phyloP scores from a whole-genome alignment of 2,797 vertebrate genomes.

The Poecile montanus region DNA sequence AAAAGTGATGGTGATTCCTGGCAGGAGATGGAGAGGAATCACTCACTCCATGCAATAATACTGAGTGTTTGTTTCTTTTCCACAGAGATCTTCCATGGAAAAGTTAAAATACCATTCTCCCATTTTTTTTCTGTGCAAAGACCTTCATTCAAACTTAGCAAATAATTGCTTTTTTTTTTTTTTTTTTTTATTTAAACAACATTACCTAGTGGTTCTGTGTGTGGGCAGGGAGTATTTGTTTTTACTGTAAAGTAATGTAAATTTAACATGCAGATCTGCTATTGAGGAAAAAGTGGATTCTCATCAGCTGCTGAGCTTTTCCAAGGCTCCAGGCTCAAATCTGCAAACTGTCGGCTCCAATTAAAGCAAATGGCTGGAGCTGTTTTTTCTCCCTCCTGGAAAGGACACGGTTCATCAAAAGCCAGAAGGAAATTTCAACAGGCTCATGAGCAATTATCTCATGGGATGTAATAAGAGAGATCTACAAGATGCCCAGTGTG shows the following conservation, averaged over 20 bases:
- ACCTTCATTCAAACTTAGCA: background rate
- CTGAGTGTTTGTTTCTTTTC: background rate
- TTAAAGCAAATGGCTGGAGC: slow-evolving; percentile 58
- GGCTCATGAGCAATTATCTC: slow-evolving; percentile 59
- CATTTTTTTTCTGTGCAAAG: background rate
- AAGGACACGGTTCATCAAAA: slow-evolving; percentile 36
- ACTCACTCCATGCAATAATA: background rate
- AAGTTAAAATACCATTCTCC: background rate
- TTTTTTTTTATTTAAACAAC: background rate
- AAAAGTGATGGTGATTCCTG: background rate
- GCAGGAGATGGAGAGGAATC: background rate
- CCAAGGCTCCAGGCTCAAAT: slow-evolving; percentile 45
- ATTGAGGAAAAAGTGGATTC: slow-evolving; percentile 13
- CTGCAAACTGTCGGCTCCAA: slow-evolving; percentile 63
- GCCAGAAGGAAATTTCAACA: slow-evolving; percentile 52
- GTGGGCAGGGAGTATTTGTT: background rate
- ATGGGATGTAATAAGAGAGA: slow-evolving; percentile 19
- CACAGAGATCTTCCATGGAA: background rate
- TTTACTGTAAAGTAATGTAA: background rate
- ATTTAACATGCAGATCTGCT: background rate
- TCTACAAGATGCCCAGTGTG: slow-evolving; percentile 20
- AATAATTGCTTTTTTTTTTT: background rate
- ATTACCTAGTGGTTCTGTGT: background rate
- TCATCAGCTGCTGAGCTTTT: slow-evolving; percentile 43
- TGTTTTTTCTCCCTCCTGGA: slow-evolving; percentile 56